These are phyloP conservation scores for Mandrillus leucophaeus DNA, from an alignment of 2,113 vertebrate genomes.

Conservation along the genomic window DNA sequence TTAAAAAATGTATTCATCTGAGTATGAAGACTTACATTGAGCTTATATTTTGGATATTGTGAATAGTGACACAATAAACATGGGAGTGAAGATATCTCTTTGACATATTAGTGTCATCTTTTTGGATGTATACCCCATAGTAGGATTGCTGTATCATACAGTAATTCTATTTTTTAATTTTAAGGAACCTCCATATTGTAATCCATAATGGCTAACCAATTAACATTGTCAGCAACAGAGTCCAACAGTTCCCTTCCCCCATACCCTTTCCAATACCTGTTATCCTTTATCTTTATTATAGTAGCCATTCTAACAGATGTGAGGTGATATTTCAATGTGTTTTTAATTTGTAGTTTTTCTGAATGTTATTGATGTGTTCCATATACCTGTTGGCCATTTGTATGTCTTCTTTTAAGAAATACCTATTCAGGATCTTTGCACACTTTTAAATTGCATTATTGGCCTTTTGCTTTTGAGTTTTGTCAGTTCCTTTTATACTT, in stretches of 20 bases:
- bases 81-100: background rate
- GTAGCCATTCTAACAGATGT: background rate
- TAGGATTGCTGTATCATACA: background rate
- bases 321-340: background rate
- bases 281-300: background rate
- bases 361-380: background rate
- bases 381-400: background rate
- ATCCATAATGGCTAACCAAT: background rate
- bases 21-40: background rate
- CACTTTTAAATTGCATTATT: no score
- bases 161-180: background rate
- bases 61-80: background rate
- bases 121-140: background rate
- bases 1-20: background rate
- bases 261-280: background rate
- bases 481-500: background rate
- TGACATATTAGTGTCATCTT: background rate
- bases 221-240: background rate
- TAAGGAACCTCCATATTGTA: background rate
- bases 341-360: background rate
- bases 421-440: background rate
- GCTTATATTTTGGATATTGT: background rate
- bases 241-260: background rate
- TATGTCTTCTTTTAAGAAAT: background rate
- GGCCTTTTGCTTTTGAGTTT: background rate